phyloP scores from a whole-genome alignment of 2,113 vertebrate genomes.

The Potamarius usumacintae region DNA sequence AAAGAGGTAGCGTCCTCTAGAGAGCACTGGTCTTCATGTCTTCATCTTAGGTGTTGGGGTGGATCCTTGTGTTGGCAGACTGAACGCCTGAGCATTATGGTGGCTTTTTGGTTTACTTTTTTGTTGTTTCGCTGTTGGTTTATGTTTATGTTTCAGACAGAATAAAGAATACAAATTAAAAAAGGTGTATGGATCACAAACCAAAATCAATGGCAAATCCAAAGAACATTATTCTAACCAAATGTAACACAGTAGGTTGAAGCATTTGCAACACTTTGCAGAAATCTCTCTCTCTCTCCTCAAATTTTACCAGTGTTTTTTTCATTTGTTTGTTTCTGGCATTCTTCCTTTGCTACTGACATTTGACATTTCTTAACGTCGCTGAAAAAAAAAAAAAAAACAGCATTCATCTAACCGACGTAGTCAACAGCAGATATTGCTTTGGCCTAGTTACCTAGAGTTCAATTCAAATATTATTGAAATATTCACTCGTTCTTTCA shows the following conservation, averaged over 20 bases:
- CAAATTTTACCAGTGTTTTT: not conserved
- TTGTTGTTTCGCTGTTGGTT: not conserved
- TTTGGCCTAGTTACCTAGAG: not conserved
- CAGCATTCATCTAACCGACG: not conserved
- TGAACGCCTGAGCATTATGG: not conserved
- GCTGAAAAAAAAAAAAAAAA: not conserved
- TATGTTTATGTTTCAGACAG: not conserved
- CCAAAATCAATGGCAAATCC: not conserved
- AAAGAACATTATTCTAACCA: not conserved
- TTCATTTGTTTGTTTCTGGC: not conserved
- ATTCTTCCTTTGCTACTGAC: not conserved
- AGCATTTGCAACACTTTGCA: not conserved
- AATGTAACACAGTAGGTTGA: not conserved
- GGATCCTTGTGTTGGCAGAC: no score
- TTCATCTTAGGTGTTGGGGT: not conserved
- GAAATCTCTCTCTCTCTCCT: not conserved
- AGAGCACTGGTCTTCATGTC: not conserved
- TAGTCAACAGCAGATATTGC: not conserved
- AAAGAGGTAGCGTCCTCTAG: constrained; percentile 22
- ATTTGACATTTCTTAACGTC: not conserved
- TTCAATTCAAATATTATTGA: not conserved
- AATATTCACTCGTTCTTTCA: not conserved
- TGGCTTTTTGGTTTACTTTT: not conserved
- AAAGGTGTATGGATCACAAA: not conserved
- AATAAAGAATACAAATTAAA: not conserved